Base-by-base conservation (phyloP, 2,797 vertebrate species). In the Sciaenops ocellatus region DNA sequence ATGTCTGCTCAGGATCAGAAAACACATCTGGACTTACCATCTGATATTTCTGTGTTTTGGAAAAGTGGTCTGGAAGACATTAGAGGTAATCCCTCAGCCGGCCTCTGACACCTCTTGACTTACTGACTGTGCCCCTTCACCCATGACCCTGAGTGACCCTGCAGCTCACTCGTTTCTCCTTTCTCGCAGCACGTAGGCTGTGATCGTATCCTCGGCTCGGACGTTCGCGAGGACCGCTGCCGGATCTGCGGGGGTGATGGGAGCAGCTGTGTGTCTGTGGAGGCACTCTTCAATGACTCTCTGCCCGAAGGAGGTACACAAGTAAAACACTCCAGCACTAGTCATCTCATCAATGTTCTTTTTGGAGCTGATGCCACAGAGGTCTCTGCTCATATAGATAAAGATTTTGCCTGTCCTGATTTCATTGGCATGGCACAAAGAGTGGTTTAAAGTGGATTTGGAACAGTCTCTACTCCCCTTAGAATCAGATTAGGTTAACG, bases 141-240 rank as follows among this genome's bases (percentile, higher is more conserved):
- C 83, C 41, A 0, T 87, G 87, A 88, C 79, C 88, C 82, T 0
- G 17, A 46, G 30, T 71, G 74, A 89, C 88, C 77, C 86, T 42
- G 51, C 60, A 11, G 38, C 85, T 89, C 81, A 79, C 62, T 83
- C 4, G 3, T 66, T 74, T 88, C 76, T 87, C 61, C 67, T 73
- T 60, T 84, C 68, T 51, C 20, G 65, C 91, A 99, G 98, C 98
- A 99, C 0, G 98, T 99, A 56, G 98, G 98, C 84, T 99, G 98
- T 0, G 98, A 99, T 91, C 96, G 97, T 11, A 93, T 98, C 79
- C 95, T 99, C 54, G 96, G 97, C 89, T 99, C 98, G 0, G 98
- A 98, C 42, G 91, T 96, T 1, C 96, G 97, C 6, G 98, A 99
- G 83, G 98, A 99, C 89, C 98, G 97, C 83, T 99, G 98, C 75